Percentiles rank a stretch among this genome's conserved stretches.
Evolutionary conservation across 2,888 invertebrate genomes (phyloP).

Genomic region (Ichneumoninae sp.): DNA sequence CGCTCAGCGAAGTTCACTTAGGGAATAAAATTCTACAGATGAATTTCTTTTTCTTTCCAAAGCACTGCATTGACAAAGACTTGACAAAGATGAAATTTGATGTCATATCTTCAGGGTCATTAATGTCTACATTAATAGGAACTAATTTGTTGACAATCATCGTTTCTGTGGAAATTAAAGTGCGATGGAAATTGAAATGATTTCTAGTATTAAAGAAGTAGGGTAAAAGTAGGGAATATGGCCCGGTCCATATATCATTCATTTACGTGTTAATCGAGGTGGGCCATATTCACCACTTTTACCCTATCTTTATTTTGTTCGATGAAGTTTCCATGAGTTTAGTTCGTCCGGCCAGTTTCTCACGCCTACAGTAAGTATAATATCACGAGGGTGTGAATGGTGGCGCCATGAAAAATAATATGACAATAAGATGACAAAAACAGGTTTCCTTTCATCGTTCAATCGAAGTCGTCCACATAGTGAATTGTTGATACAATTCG

Average conservation of each 20-base stretch:
- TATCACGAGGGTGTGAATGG: slow-evolving; percentile 2
- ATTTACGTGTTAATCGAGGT: too few species aligned
- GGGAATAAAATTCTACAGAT: too few species aligned
- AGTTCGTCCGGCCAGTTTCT: neutral
- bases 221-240: too few species aligned
- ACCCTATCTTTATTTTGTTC: neutral
- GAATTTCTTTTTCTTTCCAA: too few species aligned
- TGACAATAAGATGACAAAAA: slow-evolving; percentile 31
- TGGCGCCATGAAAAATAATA: slow-evolving; percentile 6
- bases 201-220: neutral
- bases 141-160: neutral
- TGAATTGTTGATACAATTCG: slow-evolving; percentile 77
- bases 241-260: too few species aligned
- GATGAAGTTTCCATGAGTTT: neutral
- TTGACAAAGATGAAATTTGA: too few species aligned
- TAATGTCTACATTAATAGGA: neutral
- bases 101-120: too few species aligned
- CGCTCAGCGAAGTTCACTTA: too few species aligned
- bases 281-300: too few species aligned
- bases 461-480: slow-evolving; percentile 71
- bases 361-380: neutral
- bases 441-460: slow-evolving; percentile 20
- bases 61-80: too few species aligned
- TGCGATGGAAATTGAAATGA: neutral
- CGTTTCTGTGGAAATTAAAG: neutral